Base-by-base conservation (phyloP, 2,888 invertebrate species). In the Nipponacmea schrenckii region DNA sequence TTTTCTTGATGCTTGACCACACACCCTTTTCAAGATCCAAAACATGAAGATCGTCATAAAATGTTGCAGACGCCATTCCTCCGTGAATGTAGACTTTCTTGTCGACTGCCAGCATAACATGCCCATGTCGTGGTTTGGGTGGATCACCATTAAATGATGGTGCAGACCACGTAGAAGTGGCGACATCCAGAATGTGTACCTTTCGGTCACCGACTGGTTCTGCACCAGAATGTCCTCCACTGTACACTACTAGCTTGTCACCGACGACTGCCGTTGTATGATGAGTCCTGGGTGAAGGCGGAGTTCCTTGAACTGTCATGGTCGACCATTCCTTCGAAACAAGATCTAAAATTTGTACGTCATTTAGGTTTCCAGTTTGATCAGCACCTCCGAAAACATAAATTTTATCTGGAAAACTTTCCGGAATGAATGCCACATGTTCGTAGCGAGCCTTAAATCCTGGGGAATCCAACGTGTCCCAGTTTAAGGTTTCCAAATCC, bases 321-420 rank as follows among this genome's bases (percentile, higher is more conserved):
- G 83, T 82, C 26, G 78, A 79, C 87, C 87, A 87, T 14, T 76
- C 75, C 27, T 82, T 80, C 7, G 79, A 71, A 20, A 71, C 72
- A 0, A 82, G 81, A 70, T 88, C 85, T 64, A 86, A 80, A 4
- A 81, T 78, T 70, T 88, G 87, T 24, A 88, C 77, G 76, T 87
- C 86, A 74, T 86, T 86, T 76, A 87, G 81, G 75, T 85, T 88
- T 10, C 85, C 84, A 5, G 83, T 80, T 68, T 86, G 85, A 73
- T 87, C 85, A 5, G 88, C 88, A 4, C 89, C 89, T 48, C 86
- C 89, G 71, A 88, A 89, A 2, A 88, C 77, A 72, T 84, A 87
- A 45, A 89, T 83, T 68, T 83, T 83, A 4, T 79, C 76, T 0
- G 84, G 83, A 10, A 80, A 71, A 62, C 77, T 78, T 15, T 76